These are phyloP conservation scores for Uria lomvia DNA, from an alignment of 2,113 vertebrate genomes.

Conservation along the genomic window DNA sequence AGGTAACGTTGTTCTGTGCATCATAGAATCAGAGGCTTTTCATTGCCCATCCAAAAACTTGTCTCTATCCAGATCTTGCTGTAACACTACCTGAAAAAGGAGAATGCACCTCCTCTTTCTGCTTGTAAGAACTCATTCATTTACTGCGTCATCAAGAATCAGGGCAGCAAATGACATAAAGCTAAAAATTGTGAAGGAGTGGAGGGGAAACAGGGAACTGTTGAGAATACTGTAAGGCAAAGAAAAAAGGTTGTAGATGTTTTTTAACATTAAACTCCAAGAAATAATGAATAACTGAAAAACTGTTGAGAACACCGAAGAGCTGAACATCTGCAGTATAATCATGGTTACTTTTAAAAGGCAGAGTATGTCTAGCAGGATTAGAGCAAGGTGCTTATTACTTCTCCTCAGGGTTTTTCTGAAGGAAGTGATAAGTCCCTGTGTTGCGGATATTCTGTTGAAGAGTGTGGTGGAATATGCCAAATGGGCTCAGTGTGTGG, in stretches of 20 bases:
- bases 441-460: background rate
- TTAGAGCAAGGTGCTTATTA: background rate
- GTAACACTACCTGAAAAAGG: background rate
- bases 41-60: background rate
- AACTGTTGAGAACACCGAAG: background rate
- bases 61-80: background rate
- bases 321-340: background rate
- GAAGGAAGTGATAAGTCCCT: background rate
- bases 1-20: background rate
- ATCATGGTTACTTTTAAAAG: background rate
- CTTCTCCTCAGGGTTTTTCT: background rate
- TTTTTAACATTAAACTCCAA: background rate
- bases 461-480: background rate
- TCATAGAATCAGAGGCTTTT: background rate
- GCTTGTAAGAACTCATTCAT: background rate
- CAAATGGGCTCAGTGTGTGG: background rate
- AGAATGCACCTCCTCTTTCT: background rate
- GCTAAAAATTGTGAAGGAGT: background rate
- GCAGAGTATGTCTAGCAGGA: background rate
- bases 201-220: background rate
- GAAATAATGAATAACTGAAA: background rate
- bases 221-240: background rate
- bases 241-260: background rate
- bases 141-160: background rate
- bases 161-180: background rate